Conservation (phyloP, 2,888 invertebrate genomes). For the Spodoptera picta region DNA sequence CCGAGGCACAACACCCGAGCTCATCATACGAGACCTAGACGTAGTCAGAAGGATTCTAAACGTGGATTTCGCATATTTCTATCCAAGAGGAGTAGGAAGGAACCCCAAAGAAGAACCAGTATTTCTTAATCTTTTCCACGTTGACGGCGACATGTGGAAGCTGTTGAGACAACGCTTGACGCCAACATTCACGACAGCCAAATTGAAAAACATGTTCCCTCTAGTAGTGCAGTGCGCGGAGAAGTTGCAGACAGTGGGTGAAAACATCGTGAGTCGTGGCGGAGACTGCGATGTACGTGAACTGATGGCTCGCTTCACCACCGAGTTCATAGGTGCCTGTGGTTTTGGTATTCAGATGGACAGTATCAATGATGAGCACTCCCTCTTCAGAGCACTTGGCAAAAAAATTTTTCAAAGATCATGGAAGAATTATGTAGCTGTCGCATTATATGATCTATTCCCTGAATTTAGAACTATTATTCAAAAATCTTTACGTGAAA, state of each 20-base stretch:
- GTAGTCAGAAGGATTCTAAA: slow-evolving; percentile 67
- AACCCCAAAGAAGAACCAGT: slow-evolving; percentile 65
- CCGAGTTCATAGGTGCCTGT: slow-evolving; percentile 72
- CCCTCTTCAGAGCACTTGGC: slow-evolving; percentile 64
- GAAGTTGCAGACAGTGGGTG: slow-evolving; percentile 65
- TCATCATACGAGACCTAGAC: slow-evolving; percentile 72
- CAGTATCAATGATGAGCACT: slow-evolving; percentile 66
- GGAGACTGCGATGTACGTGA: slow-evolving; percentile 65
- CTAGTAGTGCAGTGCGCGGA: slow-evolving; percentile 72
- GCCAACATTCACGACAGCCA: slow-evolving; percentile 74
- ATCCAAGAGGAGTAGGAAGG: slow-evolving; percentile 66
- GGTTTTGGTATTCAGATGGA: slow-evolving; percentile 72
- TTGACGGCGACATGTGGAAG: slow-evolving; percentile 75
- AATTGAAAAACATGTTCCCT: slow-evolving; percentile 77
- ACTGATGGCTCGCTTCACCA: slow-evolving; percentile 73
- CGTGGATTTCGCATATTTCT: slow-evolving; percentile 70
- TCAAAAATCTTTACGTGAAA: slow-evolving; percentile 39
- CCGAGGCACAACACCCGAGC: slow-evolving; percentile 67
- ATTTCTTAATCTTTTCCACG: slow-evolving; percentile 67
- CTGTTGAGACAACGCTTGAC: slow-evolving; percentile 73
- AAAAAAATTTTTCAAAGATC: slow-evolving; percentile 59
- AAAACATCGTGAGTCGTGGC: slow-evolving; percentile 59
- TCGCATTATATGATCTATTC: slow-evolving; percentile 63
- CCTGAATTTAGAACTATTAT: slow-evolving; percentile 62
- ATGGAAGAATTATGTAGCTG: slow-evolving; percentile 42